Base-by-base conservation (phyloP, 2,888 invertebrate species). In the Apantesis nais region DNA sequence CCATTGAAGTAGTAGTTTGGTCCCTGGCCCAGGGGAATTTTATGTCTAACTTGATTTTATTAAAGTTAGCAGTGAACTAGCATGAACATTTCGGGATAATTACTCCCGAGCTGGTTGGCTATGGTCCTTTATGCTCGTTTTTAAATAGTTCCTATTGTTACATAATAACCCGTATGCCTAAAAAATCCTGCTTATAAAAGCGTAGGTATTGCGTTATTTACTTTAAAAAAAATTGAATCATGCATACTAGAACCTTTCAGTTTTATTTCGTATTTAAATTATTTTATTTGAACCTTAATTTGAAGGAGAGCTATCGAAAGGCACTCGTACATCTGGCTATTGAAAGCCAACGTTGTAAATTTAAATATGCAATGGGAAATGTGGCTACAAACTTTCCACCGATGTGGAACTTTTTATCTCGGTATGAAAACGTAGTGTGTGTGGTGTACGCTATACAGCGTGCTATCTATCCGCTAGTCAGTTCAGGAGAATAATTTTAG, bases 401-500 rank as follows among this genome's bases (percentile, higher is more conserved):
- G 72, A 68, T 73, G 73, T 78, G 74, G 48, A 67, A 61, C 67
- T 80, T 80, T 78, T 79, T 77, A 77, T 78, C 74, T 74, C 67
- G 66, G 74, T 70, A 79, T 79, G 73, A 81, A 81, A 83, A 78
- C 74, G 77, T 74, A 76, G 75, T 74, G 74, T 78, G 76, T 74
- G 58, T 58, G 65, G 58, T 44, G 19, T 44, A 22, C 44, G n/a
- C 55, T 66, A 58, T 22, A 31, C 62, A 25, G 68, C 62, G 48
- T 52, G 65, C 48, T 81, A 82, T 83, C 80, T 80, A 80, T 80
- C 78, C 76, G 73, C 81, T 81, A 81, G 80, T 83, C 77, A 83
- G 85, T 88, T 87, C 86, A 90, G 88, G 91, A 90, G 90, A 91
- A 90, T 90, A 90, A 91, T 91, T 92, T 89, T 75, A 77, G 80